Percentiles rank a stretch among this genome's conserved stretches.
phyloP scores from a whole-genome alignment of 2,797 vertebrate genomes.

The Sebastes itinus region DNA sequence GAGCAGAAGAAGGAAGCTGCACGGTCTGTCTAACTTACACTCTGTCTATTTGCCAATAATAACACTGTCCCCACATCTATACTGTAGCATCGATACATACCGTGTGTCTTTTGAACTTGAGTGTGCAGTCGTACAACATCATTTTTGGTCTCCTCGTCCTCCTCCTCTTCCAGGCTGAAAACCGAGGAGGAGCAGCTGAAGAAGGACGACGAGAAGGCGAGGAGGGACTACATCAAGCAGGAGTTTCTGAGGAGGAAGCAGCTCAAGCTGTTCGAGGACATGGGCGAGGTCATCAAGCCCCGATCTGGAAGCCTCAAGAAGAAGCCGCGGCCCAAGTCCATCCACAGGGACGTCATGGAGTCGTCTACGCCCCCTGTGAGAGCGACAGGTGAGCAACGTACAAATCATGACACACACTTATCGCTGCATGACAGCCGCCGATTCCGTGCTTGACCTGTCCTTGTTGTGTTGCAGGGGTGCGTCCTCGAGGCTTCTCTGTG shows the following conservation, averaged over 20 bases:
- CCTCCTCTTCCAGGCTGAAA: conserved; percentile 83
- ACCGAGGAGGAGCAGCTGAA: conserved; percentile 94
- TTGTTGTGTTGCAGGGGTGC: conserved; percentile 80
- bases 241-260: conserved; percentile 95
- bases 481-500: conserved; percentile 90
- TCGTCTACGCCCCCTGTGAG: conserved; percentile 86
- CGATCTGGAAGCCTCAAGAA: conserved; percentile 89
- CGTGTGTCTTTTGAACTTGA: neutral
- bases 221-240: conserved; percentile 92
- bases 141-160: neutral
- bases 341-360: conserved; percentile 93
- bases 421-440: too few relatives aligned
- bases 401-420: neutral
- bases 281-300: conserved; percentile 92
- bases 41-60: neutral
- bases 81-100: neutral
- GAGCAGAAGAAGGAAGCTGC: conserved; percentile 92
- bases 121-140: neutral
- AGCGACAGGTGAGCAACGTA: conserved; percentile 83
- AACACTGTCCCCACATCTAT: neutral
- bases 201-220: conserved; percentile 92
- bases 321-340: conserved; percentile 94
- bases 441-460: conserved; percentile 23
- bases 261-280: conserved; percentile 95
- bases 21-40: conserved; percentile 75